Evolutionary conservation across 2,113 vertebrate species (phyloP), one percentile per base, ranked within the genome.

Genomic region (Microtus montanus): DNA sequence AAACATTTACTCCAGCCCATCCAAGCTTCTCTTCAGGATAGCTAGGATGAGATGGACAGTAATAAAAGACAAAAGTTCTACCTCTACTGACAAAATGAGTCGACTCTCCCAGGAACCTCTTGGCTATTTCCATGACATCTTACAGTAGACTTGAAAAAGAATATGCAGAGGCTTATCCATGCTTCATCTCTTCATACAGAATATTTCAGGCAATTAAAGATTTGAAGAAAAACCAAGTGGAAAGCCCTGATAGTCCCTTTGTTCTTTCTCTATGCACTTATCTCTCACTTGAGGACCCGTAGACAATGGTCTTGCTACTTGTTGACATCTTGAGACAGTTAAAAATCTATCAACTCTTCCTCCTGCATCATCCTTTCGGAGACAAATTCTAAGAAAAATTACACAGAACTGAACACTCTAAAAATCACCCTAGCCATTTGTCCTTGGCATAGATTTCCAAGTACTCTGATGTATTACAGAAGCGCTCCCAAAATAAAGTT

Each of bases 401-500:
- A 2, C 15, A 38, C 35, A 73, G 35, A 68, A 20, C 17, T 88
- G 41, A 93, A 64, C 24, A 84, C 8, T 86, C 8, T 68, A 82
- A 41, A 66, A 95, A 64, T 35, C 58, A 88, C 94, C 71, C 75
- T 71, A 87, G 47, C 41, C 41, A 79, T 63, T 95, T 88, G 24
- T 86, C 70, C 73, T 92, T 93, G 73, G 35, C 70, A 91, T 49
- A 92, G 30, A 84, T 86, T 92, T 90, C 91, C n/a, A 73, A 95
- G 38, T 77, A 82, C 61, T 92, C 61, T 82, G 28, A 30, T 88
- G 70, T 90, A 35, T 82, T 35, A 74, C 63, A 87, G 44, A 94
- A 54, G 19, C 52, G 0, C 47, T 87, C 84, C 85, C 71, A 35
- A 94, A 91, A 94, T 80, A 73, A 95, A 91, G 24, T 47, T 93